Percentiles rank a stretch among this genome's conserved stretches.
Conservation (phyloP, 2,797 vertebrate genomes). For the Tamandua tetradactyla region DNA sequence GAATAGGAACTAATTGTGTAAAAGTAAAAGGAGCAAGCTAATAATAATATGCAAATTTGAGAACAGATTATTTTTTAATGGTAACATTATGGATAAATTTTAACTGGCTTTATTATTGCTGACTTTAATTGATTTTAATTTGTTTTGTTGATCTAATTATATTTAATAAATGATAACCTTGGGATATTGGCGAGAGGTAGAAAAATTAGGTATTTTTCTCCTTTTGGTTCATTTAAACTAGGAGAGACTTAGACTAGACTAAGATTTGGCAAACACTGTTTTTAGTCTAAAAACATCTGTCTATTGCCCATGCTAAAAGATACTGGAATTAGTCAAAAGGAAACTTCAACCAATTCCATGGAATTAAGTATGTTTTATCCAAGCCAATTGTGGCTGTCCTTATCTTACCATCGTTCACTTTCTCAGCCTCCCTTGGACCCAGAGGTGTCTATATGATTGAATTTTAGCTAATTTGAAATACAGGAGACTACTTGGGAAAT, state of each 20-base stretch:
- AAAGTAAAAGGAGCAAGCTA: not conserved
- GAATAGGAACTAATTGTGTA: not conserved
- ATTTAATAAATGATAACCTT: not conserved
- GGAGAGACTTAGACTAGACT: not conserved
- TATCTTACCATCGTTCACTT: not conserved
- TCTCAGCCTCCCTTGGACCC: not conserved
- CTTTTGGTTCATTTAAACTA: not conserved
- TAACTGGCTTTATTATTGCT: not conserved
- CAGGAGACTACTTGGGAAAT: not conserved
- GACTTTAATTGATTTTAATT: not conserved
- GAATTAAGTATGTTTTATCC: not conserved
- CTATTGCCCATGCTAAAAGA: not conserved
- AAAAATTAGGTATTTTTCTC: not conserved
- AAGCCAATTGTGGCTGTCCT: not conserved
- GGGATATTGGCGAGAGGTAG: not conserved
- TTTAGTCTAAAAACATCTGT: not conserved
- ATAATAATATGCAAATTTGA: not conserved
- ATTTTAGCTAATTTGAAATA: not conserved
- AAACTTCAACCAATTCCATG: not conserved
- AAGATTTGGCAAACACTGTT: not conserved
- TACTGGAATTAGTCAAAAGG: not conserved
- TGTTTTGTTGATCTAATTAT: not conserved
- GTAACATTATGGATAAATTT: not conserved
- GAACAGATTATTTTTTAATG: not conserved
- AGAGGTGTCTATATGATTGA: not conserved